These are phyloP conservation scores for Drosophila macrospina DNA, from an alignment of 2,888 invertebrate species.

Conservation along the genomic window DNA sequence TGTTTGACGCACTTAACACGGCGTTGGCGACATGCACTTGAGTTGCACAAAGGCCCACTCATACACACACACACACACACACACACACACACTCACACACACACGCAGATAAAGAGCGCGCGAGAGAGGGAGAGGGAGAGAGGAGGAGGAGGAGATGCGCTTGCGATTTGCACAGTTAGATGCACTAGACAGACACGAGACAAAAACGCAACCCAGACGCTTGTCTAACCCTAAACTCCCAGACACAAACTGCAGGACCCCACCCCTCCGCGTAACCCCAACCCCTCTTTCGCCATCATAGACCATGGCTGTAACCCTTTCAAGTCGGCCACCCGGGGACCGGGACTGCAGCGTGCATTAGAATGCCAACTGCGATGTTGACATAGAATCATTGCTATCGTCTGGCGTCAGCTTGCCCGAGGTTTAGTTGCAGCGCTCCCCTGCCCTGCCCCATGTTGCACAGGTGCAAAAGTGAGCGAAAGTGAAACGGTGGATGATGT, in stretches of 20 bases:
- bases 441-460: slow-evolving; percentile 15
- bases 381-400: slow-evolving; percentile 71
- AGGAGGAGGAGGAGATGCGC: background rate
- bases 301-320: slow-evolving; percentile 42
- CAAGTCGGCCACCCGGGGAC: slow-evolving; percentile 47
- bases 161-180: slow-evolving; percentile 71
- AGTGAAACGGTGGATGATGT: slow-evolving; percentile 74
- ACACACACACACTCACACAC: slow-evolving; percentile 21
- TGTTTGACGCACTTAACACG: slow-evolving; percentile 83
- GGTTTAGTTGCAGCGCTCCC: slow-evolving; percentile 54
- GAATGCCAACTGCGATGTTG: slow-evolving; percentile 60
- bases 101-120: background rate
- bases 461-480: slow-evolving; percentile 70
- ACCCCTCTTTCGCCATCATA: too few relatives aligned
- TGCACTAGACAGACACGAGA: slow-evolving; percentile 81
- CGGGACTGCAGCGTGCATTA: slow-evolving; percentile 48
- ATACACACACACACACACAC: slow-evolving; percentile 20
- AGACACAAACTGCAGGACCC: background rate
- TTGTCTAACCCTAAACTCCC: slow-evolving; percentile 38
- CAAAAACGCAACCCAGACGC: slow-evolving; percentile 48
- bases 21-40: slow-evolving; percentile 84
- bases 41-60: slow-evolving; percentile 76
- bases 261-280: background rate
- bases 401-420: slow-evolving; percentile 29
- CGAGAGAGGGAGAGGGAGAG: background rate